Evolutionary conservation across 2,113 vertebrate genomes (phyloP).

Genomic region (Notothenia coriiceps): DNA sequence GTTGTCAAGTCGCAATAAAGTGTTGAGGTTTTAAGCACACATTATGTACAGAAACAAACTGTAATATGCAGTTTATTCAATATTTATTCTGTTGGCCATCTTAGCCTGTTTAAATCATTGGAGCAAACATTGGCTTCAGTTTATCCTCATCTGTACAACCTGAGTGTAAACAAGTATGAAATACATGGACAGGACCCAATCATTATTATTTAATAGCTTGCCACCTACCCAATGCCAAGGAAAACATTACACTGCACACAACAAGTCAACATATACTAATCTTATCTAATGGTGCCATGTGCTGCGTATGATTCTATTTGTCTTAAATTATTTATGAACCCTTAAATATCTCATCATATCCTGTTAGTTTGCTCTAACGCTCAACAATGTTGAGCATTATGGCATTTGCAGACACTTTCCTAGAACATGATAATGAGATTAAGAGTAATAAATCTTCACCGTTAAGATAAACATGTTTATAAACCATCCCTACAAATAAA

Average conservation of each 20-base stretch:
- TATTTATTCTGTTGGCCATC: neutral
- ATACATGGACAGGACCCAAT: neutral
- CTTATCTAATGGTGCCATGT: neutral
- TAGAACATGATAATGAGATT: neutral
- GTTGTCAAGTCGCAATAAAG: neutral
- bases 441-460: neutral
- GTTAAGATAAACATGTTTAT: neutral
- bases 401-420: neutral
- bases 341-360: neutral
- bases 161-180: neutral
- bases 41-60: neutral
- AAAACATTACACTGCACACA: constrained; percentile 13
- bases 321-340: neutral
- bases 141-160: constrained; percentile 6
- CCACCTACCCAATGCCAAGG: neutral
- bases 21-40: neutral
- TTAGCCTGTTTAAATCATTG: neutral
- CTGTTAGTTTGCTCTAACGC: neutral
- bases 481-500: neutral
- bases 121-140: neutral
- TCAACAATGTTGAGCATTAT: neutral
- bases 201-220: neutral
- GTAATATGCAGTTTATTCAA: neutral
- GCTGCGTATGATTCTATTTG: neutral
- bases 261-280: constrained; percentile 14